These are phyloP conservation scores for Nebria brevicollis DNA, from an alignment of 2,888 invertebrate genomes.

Conservation along the genomic window DNA sequence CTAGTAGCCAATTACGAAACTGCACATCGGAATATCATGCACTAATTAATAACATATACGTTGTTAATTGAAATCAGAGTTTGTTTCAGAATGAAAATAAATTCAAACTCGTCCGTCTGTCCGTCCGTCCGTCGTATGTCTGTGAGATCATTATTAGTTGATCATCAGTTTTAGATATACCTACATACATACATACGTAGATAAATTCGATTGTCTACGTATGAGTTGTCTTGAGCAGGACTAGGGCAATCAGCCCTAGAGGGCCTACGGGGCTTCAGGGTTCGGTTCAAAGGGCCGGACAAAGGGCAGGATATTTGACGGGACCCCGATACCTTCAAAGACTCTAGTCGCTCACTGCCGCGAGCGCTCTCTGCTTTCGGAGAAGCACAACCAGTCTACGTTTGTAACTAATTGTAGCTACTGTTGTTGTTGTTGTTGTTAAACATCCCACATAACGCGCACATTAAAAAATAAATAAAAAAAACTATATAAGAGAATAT, in stretches of 20 bases:
- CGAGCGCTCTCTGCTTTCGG: not conserved
- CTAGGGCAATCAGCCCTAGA: slow-evolving; percentile 28
- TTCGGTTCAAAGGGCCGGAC: slow-evolving; percentile 38
- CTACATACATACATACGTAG: not conserved
- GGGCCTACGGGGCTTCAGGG: slow-evolving; percentile 22
- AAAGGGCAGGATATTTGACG: slow-evolving; percentile 45
- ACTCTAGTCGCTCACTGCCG: slow-evolving; percentile 15
- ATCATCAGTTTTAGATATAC: not conserved
- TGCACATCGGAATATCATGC: slow-evolving; percentile 4
- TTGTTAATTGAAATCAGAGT: slow-evolving; percentile 7
- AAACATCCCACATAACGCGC: no score
- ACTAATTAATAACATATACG: slow-evolving; percentile 7
- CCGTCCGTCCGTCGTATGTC: not conserved
- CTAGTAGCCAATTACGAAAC: not conserved
- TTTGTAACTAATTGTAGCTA: not conserved
- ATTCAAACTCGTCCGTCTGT: not conserved
- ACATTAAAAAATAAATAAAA: no score
- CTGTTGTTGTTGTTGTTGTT: not conserved
- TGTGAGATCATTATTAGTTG: not conserved
- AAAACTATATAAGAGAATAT: no score
- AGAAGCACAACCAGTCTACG: not conserved
- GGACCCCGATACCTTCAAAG: slow-evolving; percentile 41
- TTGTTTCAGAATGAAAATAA: slow-evolving; percentile 9
- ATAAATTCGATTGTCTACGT: slow-evolving; percentile 38
- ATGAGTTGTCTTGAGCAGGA: slow-evolving; percentile 29